A percentile compares a stretch with the other conserved stretches of the same genome.
These are phyloP conservation scores for Vanessa atalanta DNA, from an alignment of 1,140 invertebrate species.

Conservation along the genomic window DNA sequence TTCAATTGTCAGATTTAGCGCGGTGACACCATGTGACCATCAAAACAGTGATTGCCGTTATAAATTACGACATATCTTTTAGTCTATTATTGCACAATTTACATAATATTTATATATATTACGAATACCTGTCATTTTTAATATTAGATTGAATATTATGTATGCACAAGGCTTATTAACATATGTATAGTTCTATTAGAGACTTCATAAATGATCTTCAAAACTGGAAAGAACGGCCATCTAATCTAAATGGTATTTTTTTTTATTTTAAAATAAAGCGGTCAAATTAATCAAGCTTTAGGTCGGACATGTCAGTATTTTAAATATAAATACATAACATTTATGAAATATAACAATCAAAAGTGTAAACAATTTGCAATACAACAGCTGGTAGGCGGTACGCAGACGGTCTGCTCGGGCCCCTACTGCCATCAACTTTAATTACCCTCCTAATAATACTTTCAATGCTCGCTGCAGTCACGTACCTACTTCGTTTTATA, in stretches of 20 bases:
- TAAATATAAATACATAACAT: too few relatives aligned
- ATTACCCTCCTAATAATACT: background rate
- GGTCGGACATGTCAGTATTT: too few relatives aligned
- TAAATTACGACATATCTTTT: background rate
- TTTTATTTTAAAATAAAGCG: too few relatives aligned
- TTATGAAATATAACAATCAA: too few relatives aligned
- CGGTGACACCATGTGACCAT: slow-evolving; percentile 17
- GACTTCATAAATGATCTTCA: too few relatives aligned
- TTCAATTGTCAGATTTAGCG: slow-evolving; percentile 21
- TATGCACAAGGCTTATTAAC: too few relatives aligned
- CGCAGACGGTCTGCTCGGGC: background rate
- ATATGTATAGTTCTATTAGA: too few relatives aligned
- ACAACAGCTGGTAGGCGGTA: background rate
- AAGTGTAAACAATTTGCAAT: background rate
- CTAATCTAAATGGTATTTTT: too few relatives aligned
- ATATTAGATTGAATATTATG: too few relatives aligned
- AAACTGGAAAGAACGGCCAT: too few relatives aligned
- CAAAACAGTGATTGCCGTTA: background rate
- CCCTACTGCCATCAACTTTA: background rate
- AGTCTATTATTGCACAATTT: background rate
- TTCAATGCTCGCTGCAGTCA: background rate
- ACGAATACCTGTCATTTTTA: too few relatives aligned
- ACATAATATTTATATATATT: background rate
- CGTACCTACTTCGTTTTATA: background rate
- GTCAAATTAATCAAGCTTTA: too few relatives aligned